A percentile compares a stretch with the other conserved stretches of the same genome.
phyloP scores from a whole-genome alignment of 2,888 invertebrate genomes.

The Hipparchia sbordonii region DNA sequence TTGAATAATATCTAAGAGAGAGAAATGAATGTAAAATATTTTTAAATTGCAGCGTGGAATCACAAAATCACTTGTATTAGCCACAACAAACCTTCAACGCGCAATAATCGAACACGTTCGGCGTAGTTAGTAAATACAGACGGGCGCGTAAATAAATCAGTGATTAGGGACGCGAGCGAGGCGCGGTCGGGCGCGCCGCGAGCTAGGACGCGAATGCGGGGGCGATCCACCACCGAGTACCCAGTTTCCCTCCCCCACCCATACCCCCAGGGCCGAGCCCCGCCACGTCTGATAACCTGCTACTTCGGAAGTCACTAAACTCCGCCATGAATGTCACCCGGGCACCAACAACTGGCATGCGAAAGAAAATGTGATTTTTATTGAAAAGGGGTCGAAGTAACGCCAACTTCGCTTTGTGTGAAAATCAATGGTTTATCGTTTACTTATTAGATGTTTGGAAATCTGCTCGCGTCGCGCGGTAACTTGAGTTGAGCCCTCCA shows the following conservation, averaged over 20 bases:
- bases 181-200: slow-evolving; percentile 68
- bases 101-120: slow-evolving; percentile 44
- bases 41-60: slow-evolving; percentile 41
- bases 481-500: slow-evolving; percentile 26
- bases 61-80: slow-evolving; percentile 67
- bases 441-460: slow-evolving; percentile 57
- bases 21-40: not conserved
- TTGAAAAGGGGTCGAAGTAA: slow-evolving; percentile 71
- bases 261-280: slow-evolving; percentile 50
- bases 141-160: slow-evolving; percentile 45
- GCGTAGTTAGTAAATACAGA: slow-evolving; percentile 61
- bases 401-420: slow-evolving; percentile 65
- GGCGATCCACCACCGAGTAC: slow-evolving; percentile 66
- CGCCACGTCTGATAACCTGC: slow-evolving; percentile 78
- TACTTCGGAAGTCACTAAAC: slow-evolving; percentile 83
- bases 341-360: slow-evolving; percentile 67
- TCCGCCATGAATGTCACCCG: slow-evolving; percentile 76
- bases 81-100: slow-evolving; percentile 72
- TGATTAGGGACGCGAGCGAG: slow-evolving; percentile 48
- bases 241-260: slow-evolving; percentile 60
- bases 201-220: slow-evolving; percentile 74
- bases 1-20: too few species aligned
- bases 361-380: slow-evolving; percentile 78
- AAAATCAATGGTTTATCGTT: slow-evolving; percentile 67
- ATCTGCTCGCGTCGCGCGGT: slow-evolving; percentile 51